These are phyloP conservation scores for Creontiades dilutus DNA, from an alignment of 2,888 invertebrate genomes.

Conservation along the genomic window DNA sequence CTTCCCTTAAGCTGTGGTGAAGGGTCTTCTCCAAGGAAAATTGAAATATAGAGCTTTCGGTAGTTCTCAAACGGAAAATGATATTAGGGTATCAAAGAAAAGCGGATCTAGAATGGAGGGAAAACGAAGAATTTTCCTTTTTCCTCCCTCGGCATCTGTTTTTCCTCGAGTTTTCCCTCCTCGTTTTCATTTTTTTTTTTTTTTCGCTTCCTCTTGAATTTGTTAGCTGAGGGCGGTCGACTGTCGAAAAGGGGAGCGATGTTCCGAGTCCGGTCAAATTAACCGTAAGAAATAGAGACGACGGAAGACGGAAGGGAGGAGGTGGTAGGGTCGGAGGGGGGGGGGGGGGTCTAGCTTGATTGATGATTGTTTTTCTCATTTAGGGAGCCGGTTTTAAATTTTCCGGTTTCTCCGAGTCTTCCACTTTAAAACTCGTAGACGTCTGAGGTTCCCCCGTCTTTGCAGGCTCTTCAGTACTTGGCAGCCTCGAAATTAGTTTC, in stretches of 20 bases:
- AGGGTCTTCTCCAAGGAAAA: background rate
- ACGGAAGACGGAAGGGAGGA: background rate
- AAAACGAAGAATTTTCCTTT: background rate
- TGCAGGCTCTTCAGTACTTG: background rate
- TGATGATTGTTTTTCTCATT: slow-evolving; percentile 42
- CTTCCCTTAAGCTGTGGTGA: background rate
- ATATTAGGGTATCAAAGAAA: slow-evolving; percentile 1
- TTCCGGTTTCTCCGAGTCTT: background rate
- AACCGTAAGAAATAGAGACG: slow-evolving; percentile 38
- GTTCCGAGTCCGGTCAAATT: slow-evolving; percentile 40
- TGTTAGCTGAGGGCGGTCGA: slow-evolving; percentile 17
- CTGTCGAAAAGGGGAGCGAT: slow-evolving; percentile 29
- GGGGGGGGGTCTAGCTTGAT: slow-evolving; percentile 20
- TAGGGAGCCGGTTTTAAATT: slow-evolving; percentile 35
- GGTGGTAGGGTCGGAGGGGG: no score
- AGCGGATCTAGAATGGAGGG: background rate
- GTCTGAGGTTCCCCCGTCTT: background rate
- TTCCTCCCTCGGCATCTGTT: background rate
- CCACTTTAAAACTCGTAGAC: background rate
- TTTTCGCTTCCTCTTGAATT: slow-evolving; percentile 19
- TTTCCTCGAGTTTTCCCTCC: background rate
- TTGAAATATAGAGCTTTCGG: background rate
- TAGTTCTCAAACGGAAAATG: slow-evolving; percentile 13
- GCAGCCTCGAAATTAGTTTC: background rate
- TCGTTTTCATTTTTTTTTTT: background rate